These are phyloP conservation scores for Acomys russatus DNA, from an alignment of 2,797 vertebrate genomes.

Conservation along the genomic window DNA sequence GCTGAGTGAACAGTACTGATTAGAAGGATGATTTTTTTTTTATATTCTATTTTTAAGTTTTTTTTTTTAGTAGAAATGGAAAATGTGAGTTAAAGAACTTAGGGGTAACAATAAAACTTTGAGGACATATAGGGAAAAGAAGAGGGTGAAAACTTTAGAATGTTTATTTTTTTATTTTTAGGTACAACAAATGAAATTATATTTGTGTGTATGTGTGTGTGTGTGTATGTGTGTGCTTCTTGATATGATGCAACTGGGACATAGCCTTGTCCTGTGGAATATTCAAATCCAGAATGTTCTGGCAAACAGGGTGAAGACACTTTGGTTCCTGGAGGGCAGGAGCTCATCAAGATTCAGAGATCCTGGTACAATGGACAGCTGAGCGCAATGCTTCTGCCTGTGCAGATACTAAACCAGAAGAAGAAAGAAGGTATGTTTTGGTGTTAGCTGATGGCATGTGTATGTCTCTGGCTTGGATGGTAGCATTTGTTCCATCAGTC, in stretches of 20 bases:
- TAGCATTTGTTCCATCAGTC: neutral
- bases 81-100: neutral
- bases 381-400: neutral
- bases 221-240: neutral
- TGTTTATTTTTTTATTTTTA: neutral
- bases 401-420: neutral
- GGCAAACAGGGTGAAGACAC: neutral
- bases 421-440: too few species aligned
- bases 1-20: neutral
- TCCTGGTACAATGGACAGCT: too few species aligned
- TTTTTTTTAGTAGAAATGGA: neutral
- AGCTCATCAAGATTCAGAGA: neutral
- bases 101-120: neutral
- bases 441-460: neutral
- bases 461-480: neutral
- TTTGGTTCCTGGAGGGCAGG: neutral
- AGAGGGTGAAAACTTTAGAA: neutral
- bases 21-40: neutral
- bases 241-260: neutral
- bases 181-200: too few species aligned
- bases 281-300: neutral
- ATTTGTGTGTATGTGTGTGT: too few species aligned
- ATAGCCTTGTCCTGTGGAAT: neutral
- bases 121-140: neutral
- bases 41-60: neutral